Evolutionary conservation across 2,888 invertebrate genomes (phyloP).

Genomic region (Drosophila maculinotata): DNA sequence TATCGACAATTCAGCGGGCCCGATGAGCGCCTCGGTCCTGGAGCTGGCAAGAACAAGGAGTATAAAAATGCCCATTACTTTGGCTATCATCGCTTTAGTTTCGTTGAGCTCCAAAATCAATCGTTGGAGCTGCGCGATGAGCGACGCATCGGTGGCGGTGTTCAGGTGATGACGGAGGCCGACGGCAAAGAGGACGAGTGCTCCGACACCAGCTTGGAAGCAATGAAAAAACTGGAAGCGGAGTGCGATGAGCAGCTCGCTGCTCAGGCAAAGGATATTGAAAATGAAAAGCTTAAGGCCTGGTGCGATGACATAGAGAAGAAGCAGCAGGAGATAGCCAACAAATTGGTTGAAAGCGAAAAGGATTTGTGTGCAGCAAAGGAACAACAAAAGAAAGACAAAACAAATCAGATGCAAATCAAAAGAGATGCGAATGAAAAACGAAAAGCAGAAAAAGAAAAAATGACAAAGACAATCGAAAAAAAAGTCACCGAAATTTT

Average conservation of each 20-base stretch:
- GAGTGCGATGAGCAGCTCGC: slow-evolving; percentile 45
- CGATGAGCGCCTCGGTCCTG: slow-evolving; percentile 76
- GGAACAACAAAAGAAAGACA: neutral
- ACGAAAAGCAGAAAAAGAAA: neutral
- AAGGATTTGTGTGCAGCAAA: neutral
- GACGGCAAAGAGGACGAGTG: slow-evolving; percentile 30
- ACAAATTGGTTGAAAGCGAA: slow-evolving; percentile 2
- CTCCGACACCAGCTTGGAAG: slow-evolving; percentile 20
- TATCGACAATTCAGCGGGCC: slow-evolving; percentile 68
- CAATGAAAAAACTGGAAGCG: slow-evolving; percentile 36
- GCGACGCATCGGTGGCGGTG: slow-evolving; percentile 25
- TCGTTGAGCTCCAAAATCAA: slow-evolving; percentile 62
- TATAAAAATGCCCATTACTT: slow-evolving; percentile 82
- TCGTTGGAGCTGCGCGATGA: slow-evolving; percentile 63
- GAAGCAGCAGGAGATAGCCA: slow-evolving; percentile 10
- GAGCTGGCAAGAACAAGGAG: slow-evolving; percentile 59
- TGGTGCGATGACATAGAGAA: slow-evolving; percentile 19
- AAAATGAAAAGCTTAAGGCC: slow-evolving; percentile 16
- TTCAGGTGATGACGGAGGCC: slow-evolving; percentile 23
- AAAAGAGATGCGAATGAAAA: neutral
- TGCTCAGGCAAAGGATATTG: slow-evolving; percentile 34
- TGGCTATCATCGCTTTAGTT: slow-evolving; percentile 81
- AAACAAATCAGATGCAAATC: neutral
- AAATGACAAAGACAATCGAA: slow-evolving; percentile 7
- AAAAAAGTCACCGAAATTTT: slow-evolving; percentile 11